phyloP scores from a whole-genome alignment of 2,113 vertebrate species.

The Hippocampus barbouri region DNA sequence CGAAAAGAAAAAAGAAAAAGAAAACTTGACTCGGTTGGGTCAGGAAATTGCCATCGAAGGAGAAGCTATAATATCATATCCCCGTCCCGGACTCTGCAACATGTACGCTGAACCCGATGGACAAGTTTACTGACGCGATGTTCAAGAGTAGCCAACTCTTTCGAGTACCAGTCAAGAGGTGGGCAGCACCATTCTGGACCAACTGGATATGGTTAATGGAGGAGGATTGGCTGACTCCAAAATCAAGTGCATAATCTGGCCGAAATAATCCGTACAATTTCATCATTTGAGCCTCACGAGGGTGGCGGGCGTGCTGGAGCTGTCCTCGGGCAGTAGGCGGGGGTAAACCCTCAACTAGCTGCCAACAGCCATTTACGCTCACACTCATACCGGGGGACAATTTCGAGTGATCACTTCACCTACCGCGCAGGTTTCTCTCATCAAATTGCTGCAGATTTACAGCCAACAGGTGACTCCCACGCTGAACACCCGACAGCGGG shows the following conservation, averaged over 20 bases:
- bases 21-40: conserved; percentile 1
- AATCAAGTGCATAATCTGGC: too few species aligned
- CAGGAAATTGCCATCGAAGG: neutral
- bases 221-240: too few species aligned
- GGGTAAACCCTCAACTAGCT: too few species aligned
- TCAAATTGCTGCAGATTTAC: conserved; percentile 48
- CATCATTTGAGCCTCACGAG: too few species aligned
- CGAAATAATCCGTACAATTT: too few species aligned
- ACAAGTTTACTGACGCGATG: conserved; percentile 33
- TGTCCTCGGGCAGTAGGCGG: too few species aligned
- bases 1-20: conserved; percentile 3
- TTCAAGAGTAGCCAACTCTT: conserved; percentile 36
- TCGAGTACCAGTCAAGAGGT: conserved; percentile 1
- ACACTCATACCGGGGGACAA: too few species aligned
- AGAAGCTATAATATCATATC: conserved; percentile 19
- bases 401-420: too few species aligned
- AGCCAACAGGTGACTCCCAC: conserved; percentile 61
- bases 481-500: conserved; percentile 27
- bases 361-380: too few species aligned
- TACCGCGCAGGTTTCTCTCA: conserved; percentile 25
- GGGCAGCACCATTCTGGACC: too few species aligned
- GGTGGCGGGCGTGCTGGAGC: too few species aligned
- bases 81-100: conserved; percentile 15
- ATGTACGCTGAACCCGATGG: conserved; percentile 38
- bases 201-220: too few species aligned